Percentiles rank a stretch among this genome's conserved stretches.
phyloP scores from a whole-genome alignment of 2,888 invertebrate species.

The Caenorhabditis sp. region DNA sequence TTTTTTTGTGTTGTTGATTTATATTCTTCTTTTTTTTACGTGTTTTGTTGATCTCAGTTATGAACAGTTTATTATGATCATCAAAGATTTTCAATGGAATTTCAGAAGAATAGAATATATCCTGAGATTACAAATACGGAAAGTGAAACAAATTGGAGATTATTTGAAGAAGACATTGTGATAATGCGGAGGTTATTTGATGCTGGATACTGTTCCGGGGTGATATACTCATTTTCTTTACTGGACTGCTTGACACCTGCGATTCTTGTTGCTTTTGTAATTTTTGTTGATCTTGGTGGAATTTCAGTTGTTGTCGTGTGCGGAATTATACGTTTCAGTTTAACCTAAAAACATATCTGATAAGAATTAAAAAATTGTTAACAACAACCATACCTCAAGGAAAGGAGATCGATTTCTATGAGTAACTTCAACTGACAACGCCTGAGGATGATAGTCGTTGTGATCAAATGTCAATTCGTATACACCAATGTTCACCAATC shows the following conservation, averaged over 20 bases:
- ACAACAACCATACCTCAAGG: constrained; percentile 2
- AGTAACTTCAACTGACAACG: constrained; percentile 44
- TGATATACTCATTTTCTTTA: constrained; percentile 18
- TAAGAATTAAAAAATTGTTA: background rate
- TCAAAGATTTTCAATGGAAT: background rate
- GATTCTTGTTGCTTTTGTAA: constrained; percentile 1
- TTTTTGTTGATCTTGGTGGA: constrained; percentile 7
- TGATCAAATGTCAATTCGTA: constrained; percentile 75
- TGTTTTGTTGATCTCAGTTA: background rate
- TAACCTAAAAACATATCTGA: too few species aligned
- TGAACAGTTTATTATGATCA: background rate
- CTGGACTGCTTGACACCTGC: constrained; percentile 4
- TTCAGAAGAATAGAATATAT: background rate
- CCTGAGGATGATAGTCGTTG: constrained; percentile 47
- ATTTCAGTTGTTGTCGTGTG: background rate
- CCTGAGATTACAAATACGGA: background rate
- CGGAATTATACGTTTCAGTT: constrained; percentile 24
- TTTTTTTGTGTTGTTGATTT: background rate
- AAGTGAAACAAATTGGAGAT: background rate
- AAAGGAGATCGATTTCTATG: constrained; percentile 36
- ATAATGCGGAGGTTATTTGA: constrained; percentile 30
- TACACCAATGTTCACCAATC: constrained; percentile 85
- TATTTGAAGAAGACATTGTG: constrained; percentile 20
- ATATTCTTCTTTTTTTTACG: background rate
- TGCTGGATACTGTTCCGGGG: constrained; percentile 6